Base-by-base conservation (phyloP, 1,140 invertebrate species). In the Drepana arcuata region DNA sequence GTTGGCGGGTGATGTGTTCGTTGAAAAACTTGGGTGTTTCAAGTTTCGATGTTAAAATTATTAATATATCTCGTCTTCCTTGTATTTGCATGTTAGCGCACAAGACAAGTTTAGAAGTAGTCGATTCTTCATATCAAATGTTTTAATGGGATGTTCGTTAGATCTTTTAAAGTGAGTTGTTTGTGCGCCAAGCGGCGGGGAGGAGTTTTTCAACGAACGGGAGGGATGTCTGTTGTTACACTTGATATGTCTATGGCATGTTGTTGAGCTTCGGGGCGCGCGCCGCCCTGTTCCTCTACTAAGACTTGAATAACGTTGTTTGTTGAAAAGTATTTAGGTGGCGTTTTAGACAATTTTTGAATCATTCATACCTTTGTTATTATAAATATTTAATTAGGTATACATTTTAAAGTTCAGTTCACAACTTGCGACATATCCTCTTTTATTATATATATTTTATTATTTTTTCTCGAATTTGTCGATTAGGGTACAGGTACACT, bases 61-160 rank as follows among this genome's bases (percentile, higher is more conserved):
- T 28, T 59, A 48, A 58, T 58, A 69, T 65, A 61, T 65, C 33
- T 68, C 43, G 75, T 80, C 75, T 80, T 80, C 73, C 75, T 59
- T 58, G 41, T 67, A 64, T 63, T 57, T 55, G 59, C 60, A 71
- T 68, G 67, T 67, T 68, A 54, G 57, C 71, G 75, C 75, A 77
- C 73, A 80, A 75, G 64, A 69, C 34, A 55, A 55, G 34, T 47
- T 57, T 78, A 80, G 72, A 54, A 59, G n/a, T 73, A 77, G 54
- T 62, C 54, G 33, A 58, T 63, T 58, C 52, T 69, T 72, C 75
- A 80, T 80, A 80, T 80, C 73, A 78, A 49, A 67, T 65, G 41
- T 64, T 67, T 72, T 60, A 62, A 64, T 55, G 61, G 44, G 49
- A 48, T 43, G 54, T 65, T 62, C n/a, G 51, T 40, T 64, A 58